Conservation (phyloP, 2,797 vertebrate genomes). For the Clarias fuscus region DNA sequence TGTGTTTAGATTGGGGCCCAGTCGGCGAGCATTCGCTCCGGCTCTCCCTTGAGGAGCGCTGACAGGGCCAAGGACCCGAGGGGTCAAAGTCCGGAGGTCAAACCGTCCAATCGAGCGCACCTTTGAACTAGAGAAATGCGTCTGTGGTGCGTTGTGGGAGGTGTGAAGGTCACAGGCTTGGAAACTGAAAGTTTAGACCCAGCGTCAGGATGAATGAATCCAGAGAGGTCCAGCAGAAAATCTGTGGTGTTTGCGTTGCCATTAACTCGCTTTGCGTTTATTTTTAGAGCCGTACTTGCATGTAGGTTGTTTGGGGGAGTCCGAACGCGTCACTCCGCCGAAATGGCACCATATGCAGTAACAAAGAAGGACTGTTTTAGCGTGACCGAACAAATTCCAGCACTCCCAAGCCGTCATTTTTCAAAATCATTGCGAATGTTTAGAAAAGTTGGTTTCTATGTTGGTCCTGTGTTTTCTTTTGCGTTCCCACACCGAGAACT, state of each 20-base stretch:
- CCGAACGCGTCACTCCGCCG: constrained; percentile 16
- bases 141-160: constrained; percentile 41
- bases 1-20: constrained; percentile 55
- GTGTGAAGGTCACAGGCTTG: constrained; percentile 68
- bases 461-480: constrained; percentile 6
- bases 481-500: constrained; percentile 21
- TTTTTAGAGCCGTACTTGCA: constrained; percentile 65
- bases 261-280: constrained; percentile 72
- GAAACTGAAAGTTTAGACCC: constrained; percentile 72
- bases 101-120: constrained; percentile 64
- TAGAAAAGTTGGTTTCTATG: background rate
- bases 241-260: constrained; percentile 71
- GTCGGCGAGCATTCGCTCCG: constrained; percentile 53
- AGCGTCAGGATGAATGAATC: constrained; percentile 71
- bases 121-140: constrained; percentile 47
- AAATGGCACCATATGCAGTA: constrained; percentile 23
- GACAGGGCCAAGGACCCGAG: constrained; percentile 66
- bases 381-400: constrained; percentile 7
- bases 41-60: constrained; percentile 62
- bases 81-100: constrained; percentile 69
- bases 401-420: constrained; percentile 9
- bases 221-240: constrained; percentile 70
- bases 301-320: constrained; percentile 57
- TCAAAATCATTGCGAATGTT: background rate
- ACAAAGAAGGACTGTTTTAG: constrained; percentile 29